A percentile compares a stretch with the other conserved stretches of the same genome.
phyloP scores from a whole-genome alignment of 2,113 vertebrate genomes.

The Antechinus flavipes region DNA sequence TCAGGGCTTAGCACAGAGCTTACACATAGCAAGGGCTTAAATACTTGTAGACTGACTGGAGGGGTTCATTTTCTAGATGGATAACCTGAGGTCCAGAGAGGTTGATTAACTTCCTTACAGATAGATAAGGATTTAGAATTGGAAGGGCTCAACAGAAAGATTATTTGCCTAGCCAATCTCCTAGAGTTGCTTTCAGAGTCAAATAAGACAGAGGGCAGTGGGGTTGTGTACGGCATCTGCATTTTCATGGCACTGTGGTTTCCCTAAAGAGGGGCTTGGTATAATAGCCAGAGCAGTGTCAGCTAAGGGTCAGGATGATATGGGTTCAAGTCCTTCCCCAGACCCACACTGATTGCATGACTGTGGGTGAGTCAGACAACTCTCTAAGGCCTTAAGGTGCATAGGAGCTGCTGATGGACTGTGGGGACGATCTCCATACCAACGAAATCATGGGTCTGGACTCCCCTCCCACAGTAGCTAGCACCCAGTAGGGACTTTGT shows the following conservation, averaged over 20 bases:
- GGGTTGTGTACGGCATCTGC: background rate
- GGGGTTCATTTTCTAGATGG: background rate
- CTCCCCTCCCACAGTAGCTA: background rate
- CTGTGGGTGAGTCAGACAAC: background rate
- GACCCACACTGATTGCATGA: background rate
- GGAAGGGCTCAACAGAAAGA: background rate
- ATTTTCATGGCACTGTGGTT: background rate
- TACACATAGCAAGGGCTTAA: background rate
- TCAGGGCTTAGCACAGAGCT: background rate
- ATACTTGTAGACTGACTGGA: background rate
- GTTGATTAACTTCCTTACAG: background rate
- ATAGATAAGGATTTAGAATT: background rate
- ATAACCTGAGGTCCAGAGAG: background rate
- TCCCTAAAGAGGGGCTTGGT: background rate
- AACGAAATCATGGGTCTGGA: background rate
- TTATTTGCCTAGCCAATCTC: background rate
- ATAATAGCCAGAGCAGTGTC: background rate
- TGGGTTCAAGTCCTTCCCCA: background rate
- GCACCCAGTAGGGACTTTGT: background rate
- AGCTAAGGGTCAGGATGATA: background rate
- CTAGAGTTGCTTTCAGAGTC: no score
- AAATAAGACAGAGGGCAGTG: background rate
- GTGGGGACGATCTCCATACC: background rate
- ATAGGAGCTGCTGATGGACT: background rate
- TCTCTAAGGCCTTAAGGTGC: background rate